Evolutionary conservation across 2,888 invertebrate species (phyloP).

Genomic region (Frankliniella intonsa): DNA sequence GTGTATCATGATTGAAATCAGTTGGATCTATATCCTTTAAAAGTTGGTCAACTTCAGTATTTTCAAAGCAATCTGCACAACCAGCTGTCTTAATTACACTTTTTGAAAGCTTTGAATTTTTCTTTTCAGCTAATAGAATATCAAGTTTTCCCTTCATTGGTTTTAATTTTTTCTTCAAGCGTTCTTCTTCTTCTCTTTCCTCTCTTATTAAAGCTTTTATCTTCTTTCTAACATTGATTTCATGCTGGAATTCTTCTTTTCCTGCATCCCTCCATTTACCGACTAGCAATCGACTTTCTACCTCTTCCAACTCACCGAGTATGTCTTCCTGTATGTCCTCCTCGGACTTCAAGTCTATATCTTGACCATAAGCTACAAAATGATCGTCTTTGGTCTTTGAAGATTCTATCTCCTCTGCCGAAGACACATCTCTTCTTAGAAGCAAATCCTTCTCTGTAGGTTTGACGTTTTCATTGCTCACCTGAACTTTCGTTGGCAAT

Average conservation of each 20-base stretch:
- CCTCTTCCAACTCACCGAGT: no score
- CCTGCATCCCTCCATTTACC: no score
- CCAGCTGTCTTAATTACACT: neutral
- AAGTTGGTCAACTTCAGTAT: neutral
- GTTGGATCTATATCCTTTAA: neutral
- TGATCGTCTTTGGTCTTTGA: no score
- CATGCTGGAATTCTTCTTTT: neutral
- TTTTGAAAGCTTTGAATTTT: neutral
- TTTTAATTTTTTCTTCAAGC: neutral
- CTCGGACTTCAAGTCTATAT: no score
- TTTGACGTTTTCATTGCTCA: neutral
- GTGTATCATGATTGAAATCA: neutral
- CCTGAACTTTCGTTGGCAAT: neutral
- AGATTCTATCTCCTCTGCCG: no score
- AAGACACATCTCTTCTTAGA: no score
- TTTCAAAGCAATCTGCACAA: neutral
- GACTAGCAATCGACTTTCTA: no score
- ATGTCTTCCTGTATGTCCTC: no score
- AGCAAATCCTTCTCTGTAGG: no score
- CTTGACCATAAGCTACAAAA: no score
- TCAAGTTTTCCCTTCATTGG: neutral
- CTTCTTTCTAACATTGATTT: neutral
- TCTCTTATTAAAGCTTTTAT: constrained; percentile 10
- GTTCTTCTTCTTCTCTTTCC: neutral
- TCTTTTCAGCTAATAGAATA: neutral